Conservation (phyloP, 2,113 vertebrate species). For the Nothoprocta pentlandii region DNA sequence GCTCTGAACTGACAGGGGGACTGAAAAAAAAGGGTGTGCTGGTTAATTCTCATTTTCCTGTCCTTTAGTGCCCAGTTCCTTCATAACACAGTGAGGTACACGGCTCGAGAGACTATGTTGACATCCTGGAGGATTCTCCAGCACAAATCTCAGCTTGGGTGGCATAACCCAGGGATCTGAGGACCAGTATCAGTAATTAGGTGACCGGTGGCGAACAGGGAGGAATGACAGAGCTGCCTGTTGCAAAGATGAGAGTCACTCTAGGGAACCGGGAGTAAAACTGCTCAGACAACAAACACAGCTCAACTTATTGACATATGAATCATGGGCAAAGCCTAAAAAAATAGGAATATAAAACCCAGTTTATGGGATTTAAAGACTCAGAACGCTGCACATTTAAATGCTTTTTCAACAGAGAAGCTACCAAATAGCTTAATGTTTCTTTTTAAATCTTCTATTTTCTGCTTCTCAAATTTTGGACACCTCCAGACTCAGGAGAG, state of each 20-base stretch:
- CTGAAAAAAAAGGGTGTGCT: rapidly evolving
- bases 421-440: slow-evolving; percentile 23
- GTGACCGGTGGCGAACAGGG: not conserved
- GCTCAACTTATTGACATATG: not conserved
- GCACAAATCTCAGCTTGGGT: not conserved
- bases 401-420: slow-evolving; percentile 15
- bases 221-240: not conserved
- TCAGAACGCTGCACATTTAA: slow-evolving; percentile 23
- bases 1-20: not conserved
- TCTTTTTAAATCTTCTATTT: slow-evolving; percentile 57
- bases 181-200: not conserved
- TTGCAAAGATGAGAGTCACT: not conserved
- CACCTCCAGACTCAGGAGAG: slow-evolving; percentile 60
- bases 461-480: slow-evolving; percentile 60
- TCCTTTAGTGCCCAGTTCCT: not conserved
- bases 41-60: not conserved
- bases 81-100: not conserved
- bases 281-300: not conserved
- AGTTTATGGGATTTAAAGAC: not conserved
- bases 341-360: not conserved
- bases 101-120: not conserved
- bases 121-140: not conserved
- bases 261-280: not conserved
- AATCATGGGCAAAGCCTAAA: not conserved
- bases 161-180: not conserved